Evolutionary conservation across 2,113 vertebrate genomes (phyloP).

Genomic region (Dryoscopus gambensis): DNA sequence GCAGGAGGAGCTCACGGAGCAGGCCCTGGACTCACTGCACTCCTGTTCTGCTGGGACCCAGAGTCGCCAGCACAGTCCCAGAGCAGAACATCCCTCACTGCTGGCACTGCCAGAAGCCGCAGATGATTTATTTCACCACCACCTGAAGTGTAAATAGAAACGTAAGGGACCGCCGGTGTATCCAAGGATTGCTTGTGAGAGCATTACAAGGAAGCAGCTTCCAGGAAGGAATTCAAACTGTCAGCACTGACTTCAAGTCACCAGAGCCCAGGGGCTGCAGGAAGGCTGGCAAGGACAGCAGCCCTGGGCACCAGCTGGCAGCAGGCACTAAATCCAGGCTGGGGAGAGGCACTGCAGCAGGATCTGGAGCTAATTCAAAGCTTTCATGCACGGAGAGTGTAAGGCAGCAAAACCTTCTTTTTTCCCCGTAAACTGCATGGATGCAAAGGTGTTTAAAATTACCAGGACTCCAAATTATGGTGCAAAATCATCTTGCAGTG

Average conservation of each 20-base stretch:
- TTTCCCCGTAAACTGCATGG: neutral
- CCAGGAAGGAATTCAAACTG: neutral
- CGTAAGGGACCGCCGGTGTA: fast-evolving
- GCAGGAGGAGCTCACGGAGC: neutral
- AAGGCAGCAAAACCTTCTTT: neutral
- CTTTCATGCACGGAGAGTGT: fast-evolving
- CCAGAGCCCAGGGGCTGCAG: neutral
- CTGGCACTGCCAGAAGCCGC: neutral
- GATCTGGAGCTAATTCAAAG: neutral
- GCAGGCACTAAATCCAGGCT: neutral
- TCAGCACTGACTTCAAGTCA: neutral
- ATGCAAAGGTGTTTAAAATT: neutral
- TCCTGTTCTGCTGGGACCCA: neutral
- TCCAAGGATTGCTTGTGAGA: neutral
- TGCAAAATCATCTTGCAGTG: neutral
- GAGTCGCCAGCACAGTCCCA: fast-evolving
- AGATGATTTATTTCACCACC: fast-evolving
- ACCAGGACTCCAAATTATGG: neutral
- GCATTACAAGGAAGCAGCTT: neutral
- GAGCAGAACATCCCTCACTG: neutral
- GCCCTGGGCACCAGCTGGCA: neutral
- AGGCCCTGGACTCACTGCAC: fast-evolving
- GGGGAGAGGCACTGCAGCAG: neutral
- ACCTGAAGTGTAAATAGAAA: neutral
- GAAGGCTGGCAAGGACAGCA: neutral